Base-by-base conservation (phyloP, 2,888 invertebrate species). In the Drosophila mettleri region DNA sequence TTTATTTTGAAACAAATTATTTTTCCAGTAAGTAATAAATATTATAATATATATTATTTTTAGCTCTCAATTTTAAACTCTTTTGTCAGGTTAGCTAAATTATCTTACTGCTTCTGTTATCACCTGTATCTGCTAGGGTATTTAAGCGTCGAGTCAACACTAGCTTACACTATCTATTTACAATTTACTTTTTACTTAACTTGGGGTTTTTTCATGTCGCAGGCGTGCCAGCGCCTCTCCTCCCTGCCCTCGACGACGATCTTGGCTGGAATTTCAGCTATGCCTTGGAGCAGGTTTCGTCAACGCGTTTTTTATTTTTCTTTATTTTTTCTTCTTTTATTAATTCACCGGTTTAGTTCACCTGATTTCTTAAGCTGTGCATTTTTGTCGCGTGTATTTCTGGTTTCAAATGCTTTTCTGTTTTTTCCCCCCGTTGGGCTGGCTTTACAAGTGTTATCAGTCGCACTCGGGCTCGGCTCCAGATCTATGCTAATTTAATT, bases 291-390 rank as follows among this genome's bases (percentile, higher is more conserved):
- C 82, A 88, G 82, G 82, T 83, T 83, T 86, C 71, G 84, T 80
- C 80, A 73, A 86, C 73, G 69, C 62, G n/a, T 27, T 43, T n/a
- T n/a, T 43, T n/a, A 18, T 22, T 1, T 39, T 8, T n/a, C n/a
- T n/a, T n/a, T n/a, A n/a, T n/a, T n/a, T n/a, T n/a, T n/a, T n/a
- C n/a, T 24, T n/a, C 61, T 70, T 75, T 52, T 76, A 69, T 83
- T 68, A 80, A 84, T 83, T 88, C 88, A 83, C 88, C 86, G 86
- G 84, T 83, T 83, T 83, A 71, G 69, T 83, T 77, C 88, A 88
- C 86, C 88, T 80, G 82, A 83, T 69, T 62, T 71, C 78, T 80
- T 69, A 63, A 70, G 74, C 68, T 81, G 71, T 88, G 88, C 88
- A 88, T 76, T 87, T 82, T 74, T 83, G 88, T 83, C 82, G 86